These are phyloP conservation scores for Phalacrocorax carbo DNA, from an alignment of 2,113 vertebrate genomes.

Conservation along the genomic window DNA sequence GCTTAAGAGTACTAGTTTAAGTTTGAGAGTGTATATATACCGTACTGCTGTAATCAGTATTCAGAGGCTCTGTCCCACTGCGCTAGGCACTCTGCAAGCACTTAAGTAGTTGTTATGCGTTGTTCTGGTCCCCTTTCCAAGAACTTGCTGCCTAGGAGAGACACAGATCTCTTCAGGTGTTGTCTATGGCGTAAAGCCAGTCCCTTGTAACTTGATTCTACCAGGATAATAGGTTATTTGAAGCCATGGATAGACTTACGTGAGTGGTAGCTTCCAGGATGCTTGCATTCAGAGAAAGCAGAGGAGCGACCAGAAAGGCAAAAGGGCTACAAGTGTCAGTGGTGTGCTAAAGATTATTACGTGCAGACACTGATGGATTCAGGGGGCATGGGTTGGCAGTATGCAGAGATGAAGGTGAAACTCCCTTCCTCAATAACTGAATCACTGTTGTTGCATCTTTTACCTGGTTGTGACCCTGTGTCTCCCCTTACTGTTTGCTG, in stretches of 20 bases:
- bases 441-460: background rate
- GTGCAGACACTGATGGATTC: background rate
- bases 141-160: background rate
- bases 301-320: background rate
- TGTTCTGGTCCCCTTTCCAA: background rate
- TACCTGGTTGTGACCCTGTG: too few relatives aligned
- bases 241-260: background rate
- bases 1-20: background rate
- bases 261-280: background rate
- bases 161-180: background rate
- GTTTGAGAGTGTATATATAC: background rate
- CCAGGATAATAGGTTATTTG: background rate
- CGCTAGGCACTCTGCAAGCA: background rate
- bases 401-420: background rate
- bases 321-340: background rate
- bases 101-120: background rate
- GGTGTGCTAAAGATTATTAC: background rate
- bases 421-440: background rate
- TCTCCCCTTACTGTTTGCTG: background rate
- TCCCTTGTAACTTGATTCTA: background rate
- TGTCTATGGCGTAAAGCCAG: background rate
- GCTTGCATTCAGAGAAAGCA: background rate
- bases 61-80: background rate
- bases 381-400: rapidly evolving
- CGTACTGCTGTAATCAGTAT: background rate